Percentiles rank a stretch among this genome's conserved stretches.
Evolutionary conservation across 2,888 invertebrate species (phyloP).

Genomic region (Melanostoma mellinum): DNA sequence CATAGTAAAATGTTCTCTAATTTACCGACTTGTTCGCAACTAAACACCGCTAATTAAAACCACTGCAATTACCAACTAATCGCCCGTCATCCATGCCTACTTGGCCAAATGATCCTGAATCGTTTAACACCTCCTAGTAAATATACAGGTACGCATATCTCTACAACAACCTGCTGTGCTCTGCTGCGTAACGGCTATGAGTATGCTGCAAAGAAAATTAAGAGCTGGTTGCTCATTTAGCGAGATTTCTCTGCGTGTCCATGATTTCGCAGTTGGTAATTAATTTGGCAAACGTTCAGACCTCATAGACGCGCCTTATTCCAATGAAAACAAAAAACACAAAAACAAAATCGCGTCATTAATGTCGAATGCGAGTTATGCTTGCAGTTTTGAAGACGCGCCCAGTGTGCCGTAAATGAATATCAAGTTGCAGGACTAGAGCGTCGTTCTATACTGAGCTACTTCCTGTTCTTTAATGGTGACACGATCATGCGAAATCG

Average conservation of each 20-base stretch:
- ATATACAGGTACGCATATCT: constrained; percentile 43
- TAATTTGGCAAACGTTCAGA: constrained; percentile 61
- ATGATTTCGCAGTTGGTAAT: constrained; percentile 52
- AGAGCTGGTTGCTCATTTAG: constrained; percentile 44
- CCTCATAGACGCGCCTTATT: not conserved
- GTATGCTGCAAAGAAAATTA: not conserved
- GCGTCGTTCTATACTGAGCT: constrained; percentile 25
- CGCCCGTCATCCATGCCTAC: constrained; percentile 62
- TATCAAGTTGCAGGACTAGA: constrained; percentile 27
- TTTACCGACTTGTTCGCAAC: constrained; percentile 69
- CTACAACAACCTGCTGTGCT: constrained; percentile 42
- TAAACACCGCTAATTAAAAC: constrained; percentile 70
- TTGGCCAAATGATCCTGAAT: constrained; percentile 61
- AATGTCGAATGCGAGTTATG: constrained; percentile 60
- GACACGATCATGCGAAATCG: constrained; percentile 55
- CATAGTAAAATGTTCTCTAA: constrained; percentile 54
- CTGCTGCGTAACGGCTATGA: constrained; percentile 42
- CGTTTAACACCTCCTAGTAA: constrained; percentile 63
- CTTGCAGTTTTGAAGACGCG: constrained; percentile 42
- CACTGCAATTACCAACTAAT: constrained; percentile 68
- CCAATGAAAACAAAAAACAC: constrained; percentile 3
- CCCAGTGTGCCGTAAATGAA: constrained; percentile 46
- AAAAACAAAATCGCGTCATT: constrained; percentile 53
- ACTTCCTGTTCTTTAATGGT: constrained; percentile 61
- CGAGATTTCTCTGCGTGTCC: constrained; percentile 32